Evolutionary conservation across 2,888 invertebrate genomes (phyloP).

Genomic region (Acrocera orbiculus): DNA sequence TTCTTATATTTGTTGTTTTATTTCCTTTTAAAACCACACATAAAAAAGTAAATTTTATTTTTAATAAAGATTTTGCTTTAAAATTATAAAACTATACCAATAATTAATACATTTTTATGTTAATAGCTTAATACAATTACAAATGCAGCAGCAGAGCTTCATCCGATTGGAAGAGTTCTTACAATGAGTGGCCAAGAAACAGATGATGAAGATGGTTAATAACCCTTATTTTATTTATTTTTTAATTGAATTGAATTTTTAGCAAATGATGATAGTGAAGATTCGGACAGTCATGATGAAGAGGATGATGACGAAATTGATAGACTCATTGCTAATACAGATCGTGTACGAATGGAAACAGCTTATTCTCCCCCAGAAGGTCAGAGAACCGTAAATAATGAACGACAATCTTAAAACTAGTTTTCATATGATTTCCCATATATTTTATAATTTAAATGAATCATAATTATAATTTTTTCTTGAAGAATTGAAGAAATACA

Average conservation of each 20-base stretch:
- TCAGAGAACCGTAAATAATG: constrained; percentile 3
- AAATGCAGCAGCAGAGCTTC: constrained; percentile 37
- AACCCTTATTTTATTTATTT: not conserved
- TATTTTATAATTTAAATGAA: too few species aligned
- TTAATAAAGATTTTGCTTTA: too few species aligned
- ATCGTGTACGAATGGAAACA: constrained; percentile 19
- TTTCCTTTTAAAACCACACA: too few species aligned
- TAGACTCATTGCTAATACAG: constrained; percentile 21
- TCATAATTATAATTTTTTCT: too few species aligned
- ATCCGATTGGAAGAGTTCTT: constrained; percentile 46
- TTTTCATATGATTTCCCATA: too few species aligned
- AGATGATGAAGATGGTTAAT: constrained; percentile 40
- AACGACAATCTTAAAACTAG: too few species aligned
- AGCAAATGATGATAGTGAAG: constrained; percentile 43
- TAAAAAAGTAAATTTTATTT: too few species aligned
- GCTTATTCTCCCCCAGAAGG: constrained; percentile 24
- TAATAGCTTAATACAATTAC: constrained; percentile 34
- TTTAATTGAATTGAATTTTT: constrained; percentile 8
- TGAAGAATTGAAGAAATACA: too few species aligned
- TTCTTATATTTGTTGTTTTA: too few species aligned
- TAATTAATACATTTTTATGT: constrained; percentile 6
- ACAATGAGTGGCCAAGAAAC: constrained; percentile 42
- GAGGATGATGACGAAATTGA: constrained; percentile 41
- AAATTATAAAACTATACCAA: constrained; percentile 2
- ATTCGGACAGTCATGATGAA: constrained; percentile 42